Base-by-base conservation (phyloP, 2,797 vertebrate genomes). In the Poliocrania exsul region DNA sequence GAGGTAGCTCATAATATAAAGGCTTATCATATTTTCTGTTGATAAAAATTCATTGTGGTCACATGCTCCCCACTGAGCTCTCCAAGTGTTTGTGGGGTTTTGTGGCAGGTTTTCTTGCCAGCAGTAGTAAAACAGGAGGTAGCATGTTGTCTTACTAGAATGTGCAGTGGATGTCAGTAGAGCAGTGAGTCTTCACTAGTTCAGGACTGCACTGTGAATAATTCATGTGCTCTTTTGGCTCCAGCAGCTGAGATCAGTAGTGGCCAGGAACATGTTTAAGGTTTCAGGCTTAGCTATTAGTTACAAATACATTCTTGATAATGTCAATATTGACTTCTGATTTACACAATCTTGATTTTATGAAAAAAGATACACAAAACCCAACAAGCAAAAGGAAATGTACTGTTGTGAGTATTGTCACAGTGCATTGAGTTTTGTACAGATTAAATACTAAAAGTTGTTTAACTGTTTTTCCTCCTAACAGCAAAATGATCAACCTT, bases 401-500 rank as follows among this genome's bases (percentile, higher is more conserved):
- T 69, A 10, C 29, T 56, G 29, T 51, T 14, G 6, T 86, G 47
- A 57, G 13, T 61, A 21, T n/a, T 66, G 21, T 78, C 64, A 42
- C 23, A 61, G 46, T 53, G 29, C 18, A 5, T 11, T 60, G 33
- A 71, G 38, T 87, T 87, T 57, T 75, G 35, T 28, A 91, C 7
- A 35, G 23, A 44, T 81, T 31, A 85, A 75, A 38, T 61, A 19
- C 13, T 81, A 47, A 67, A 35, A n/a, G 15, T 40, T 86, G 19
- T 77, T 75, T 19, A 61, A 31, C 8, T 56, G 29, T 9, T 91
- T 92, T 86, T 96, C 35, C 21, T 56, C 60, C 42, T 94, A 56
- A 66, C 92, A 99, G 99, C 97, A 99, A 99, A 98, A 99, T 99
- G 98, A 99, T 99, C 97, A 99, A 99, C 96, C 98, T 99, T 93